Conservation (phyloP, 2,797 vertebrate species). For the Pseudochromis fuscus region DNA sequence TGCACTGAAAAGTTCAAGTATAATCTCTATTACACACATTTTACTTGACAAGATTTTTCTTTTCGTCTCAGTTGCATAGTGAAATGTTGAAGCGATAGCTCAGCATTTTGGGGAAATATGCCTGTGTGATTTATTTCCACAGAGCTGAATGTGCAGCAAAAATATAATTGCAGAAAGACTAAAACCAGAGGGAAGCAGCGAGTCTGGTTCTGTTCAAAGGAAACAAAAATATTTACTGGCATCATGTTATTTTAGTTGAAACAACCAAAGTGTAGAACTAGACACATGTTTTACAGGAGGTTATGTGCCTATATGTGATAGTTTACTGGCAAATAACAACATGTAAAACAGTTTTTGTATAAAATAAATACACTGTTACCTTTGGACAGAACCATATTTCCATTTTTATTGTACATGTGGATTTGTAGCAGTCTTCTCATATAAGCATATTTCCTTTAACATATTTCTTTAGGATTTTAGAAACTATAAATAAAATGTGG, state of each 20-base stretch:
- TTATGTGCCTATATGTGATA: background rate
- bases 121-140: background rate
- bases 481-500: background rate
- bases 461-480: background rate
- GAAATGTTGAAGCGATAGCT: background rate
- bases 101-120: conserved; percentile 6
- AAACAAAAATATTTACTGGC: background rate
- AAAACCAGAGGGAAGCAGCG: background rate
- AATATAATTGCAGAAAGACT: background rate
- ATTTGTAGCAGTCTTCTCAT: background rate
- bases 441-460: conserved; percentile 11
- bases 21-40: background rate
- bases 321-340: too few relatives aligned
- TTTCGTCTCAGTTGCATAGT: background rate
- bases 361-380: background rate
- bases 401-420: background rate
- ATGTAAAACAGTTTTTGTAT: background rate
- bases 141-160: background rate
- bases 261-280: too few relatives aligned
- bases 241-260: too few relatives aligned
- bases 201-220: background rate
- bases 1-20: conserved; percentile 1
- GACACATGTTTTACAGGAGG: background rate
- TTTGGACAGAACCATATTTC: background rate
- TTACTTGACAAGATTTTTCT: background rate